Evolutionary conservation across 2,888 invertebrate species (phyloP).

Genomic region (Chaitophorus viminalis): DNA sequence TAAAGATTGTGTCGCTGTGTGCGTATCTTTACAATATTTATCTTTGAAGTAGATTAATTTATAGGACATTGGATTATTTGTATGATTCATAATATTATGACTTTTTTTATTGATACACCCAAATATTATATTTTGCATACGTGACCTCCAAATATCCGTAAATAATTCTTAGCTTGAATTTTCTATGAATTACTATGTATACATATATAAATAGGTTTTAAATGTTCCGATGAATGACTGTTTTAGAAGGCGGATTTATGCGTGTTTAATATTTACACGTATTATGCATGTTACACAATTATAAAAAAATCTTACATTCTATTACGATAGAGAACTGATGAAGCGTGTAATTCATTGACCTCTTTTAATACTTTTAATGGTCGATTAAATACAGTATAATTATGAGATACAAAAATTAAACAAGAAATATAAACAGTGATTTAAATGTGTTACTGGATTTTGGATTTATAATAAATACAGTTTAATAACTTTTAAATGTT

Average conservation of each 20-base stretch:
- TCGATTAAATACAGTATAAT: slow-evolving; percentile 38
- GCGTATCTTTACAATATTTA: too few relatives aligned
- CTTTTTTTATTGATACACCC: not conserved
- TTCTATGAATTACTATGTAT: not conserved
- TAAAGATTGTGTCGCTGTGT: too few relatives aligned
- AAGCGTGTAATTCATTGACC: slow-evolving; percentile 61
- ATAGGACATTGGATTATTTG: not conserved
- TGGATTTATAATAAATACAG: not conserved
- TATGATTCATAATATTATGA: not conserved
- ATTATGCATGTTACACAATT: slow-evolving; percentile 54
- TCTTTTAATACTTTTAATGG: slow-evolving; percentile 55
- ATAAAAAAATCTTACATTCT: slow-evolving; percentile 45
- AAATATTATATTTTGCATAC: slow-evolving; percentile 9
- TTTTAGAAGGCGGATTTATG: slow-evolving; percentile 33
- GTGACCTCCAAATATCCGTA: not conserved
- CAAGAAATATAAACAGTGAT: slow-evolving; percentile 8
- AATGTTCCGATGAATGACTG: slow-evolving; percentile 40
- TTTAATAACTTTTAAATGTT: not conserved
- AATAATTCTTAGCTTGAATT: not conserved
- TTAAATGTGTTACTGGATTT: not conserved
- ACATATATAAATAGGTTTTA: slow-evolving; percentile 4
- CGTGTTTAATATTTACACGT: slow-evolving; percentile 15
- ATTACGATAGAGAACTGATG: slow-evolving; percentile 60
- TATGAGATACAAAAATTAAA: slow-evolving; percentile 37
- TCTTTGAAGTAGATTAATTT: not conserved